A percentile compares a stretch with the other conserved stretches of the same genome.
Conservation (phyloP, 2,113 vertebrate genomes). For the Rana temporaria region DNA sequence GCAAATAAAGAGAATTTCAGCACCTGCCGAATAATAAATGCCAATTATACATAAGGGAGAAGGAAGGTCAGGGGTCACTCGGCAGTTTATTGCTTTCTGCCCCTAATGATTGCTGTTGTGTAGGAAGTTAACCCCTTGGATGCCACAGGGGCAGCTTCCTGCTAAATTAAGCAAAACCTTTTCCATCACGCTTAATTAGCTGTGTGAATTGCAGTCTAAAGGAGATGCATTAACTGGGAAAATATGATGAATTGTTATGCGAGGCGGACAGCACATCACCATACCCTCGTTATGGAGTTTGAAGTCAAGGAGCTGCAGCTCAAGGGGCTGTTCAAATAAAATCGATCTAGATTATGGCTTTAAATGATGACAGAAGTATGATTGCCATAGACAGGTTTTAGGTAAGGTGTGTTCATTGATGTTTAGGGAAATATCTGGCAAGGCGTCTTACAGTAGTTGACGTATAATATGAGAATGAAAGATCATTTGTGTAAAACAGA, state of each 20-base stretch:
- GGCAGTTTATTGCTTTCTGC: slow-evolving; percentile 72
- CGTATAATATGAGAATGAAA: too few species aligned
- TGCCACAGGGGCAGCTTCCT: slow-evolving; percentile 8
- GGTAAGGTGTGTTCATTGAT: background rate
- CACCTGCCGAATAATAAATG: slow-evolving; percentile 64
- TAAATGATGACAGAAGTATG: slow-evolving; percentile 43
- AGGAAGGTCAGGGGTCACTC: slow-evolving; percentile 66
- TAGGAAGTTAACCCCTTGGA: slow-evolving; percentile 61
- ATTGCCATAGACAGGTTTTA: slow-evolving; percentile 23
- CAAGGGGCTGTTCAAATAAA: slow-evolving; percentile 51
- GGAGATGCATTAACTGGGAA: slow-evolving; percentile 64
- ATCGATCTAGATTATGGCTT: slow-evolving; percentile 45
- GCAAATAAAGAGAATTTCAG: slow-evolving; percentile 63
- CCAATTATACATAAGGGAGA: slow-evolving; percentile 66
- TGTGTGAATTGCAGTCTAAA: slow-evolving; percentile 52
- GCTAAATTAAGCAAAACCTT: slow-evolving; percentile 58
- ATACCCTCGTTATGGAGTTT: slow-evolving; percentile 46
- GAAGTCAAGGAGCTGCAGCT: slow-evolving; percentile 6
- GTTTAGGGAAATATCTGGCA: background rate
- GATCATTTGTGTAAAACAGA: too few species aligned
- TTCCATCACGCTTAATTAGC: slow-evolving; percentile 62
- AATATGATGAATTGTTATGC: slow-evolving; percentile 63
- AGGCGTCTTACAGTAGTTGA: too few species aligned
- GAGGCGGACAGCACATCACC: slow-evolving; percentile 2
- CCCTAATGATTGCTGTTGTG: slow-evolving; percentile 65